phyloP scores from a whole-genome alignment of 2,888 invertebrate genomes.

The Coremacera marginata region DNA sequence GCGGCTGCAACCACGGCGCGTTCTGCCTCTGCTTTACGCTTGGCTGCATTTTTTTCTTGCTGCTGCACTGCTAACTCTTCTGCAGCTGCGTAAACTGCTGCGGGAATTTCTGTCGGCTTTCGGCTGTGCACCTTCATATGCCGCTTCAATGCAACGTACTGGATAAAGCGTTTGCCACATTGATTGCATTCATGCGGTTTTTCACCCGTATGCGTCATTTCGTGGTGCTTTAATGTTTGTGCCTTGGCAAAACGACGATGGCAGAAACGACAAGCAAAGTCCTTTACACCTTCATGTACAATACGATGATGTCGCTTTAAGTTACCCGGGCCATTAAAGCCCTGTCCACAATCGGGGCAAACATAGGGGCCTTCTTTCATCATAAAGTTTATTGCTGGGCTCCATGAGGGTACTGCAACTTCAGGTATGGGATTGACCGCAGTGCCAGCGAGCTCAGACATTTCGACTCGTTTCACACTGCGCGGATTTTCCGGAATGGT shows the following conservation, averaged over 20 bases:
- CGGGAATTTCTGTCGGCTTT: constrained; percentile 53
- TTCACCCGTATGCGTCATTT: constrained; percentile 67
- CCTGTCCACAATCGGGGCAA: constrained; percentile 63
- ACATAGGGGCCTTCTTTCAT: constrained; percentile 66
- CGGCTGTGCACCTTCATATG: constrained; percentile 65
- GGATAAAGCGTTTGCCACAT: constrained; percentile 65
- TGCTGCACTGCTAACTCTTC: constrained; percentile 63
- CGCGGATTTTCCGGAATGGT: constrained; percentile 63
- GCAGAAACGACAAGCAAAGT: constrained; percentile 64
- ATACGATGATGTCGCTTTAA: constrained; percentile 65
- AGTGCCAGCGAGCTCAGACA: constrained; percentile 62
- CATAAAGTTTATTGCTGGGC: constrained; percentile 66
- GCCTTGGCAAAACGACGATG: constrained; percentile 66
- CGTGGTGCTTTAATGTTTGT: constrained; percentile 66
- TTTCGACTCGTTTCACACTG: constrained; percentile 63
- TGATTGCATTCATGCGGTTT: constrained; percentile 65
- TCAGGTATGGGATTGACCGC: constrained; percentile 64
- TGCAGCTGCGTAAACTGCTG: constrained; percentile 56
- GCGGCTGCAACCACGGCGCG: constrained; percentile 62
- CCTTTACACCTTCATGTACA: constrained; percentile 66
- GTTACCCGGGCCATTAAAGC: constrained; percentile 65
- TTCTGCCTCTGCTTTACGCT: constrained; percentile 60
- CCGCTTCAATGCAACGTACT: constrained; percentile 63
- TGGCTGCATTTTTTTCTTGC: constrained; percentile 59
- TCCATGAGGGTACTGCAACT: constrained; percentile 64